Evolutionary conservation across 2,797 vertebrate species (phyloP), one percentile per base, ranked within the genome.

Genomic region (Bradypodion ventrale): DNA sequence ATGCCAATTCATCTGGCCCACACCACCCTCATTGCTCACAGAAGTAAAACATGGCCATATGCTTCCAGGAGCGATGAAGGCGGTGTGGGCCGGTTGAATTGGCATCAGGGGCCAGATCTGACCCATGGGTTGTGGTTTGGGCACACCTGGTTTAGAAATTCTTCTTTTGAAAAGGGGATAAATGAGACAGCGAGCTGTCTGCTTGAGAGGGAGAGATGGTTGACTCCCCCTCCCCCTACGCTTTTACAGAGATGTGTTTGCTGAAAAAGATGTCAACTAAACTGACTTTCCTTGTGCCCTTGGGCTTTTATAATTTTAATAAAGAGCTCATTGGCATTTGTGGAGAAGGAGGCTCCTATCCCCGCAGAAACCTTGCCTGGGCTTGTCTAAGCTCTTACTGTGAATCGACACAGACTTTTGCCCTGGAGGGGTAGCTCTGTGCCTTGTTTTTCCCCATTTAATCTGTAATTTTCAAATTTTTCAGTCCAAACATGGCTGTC

Each of bases 241-340:
- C 52, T 15, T 19, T 15, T 56, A 56, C 52, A 56, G 19, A 16
- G 15, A 56, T 56, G 52, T 21, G 52, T 56, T 15, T 56, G 52
- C 52, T 78, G 69, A 35, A 63, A 65, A 88, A 85, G 78, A 85
- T 83, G 59, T 89, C 85, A 75, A 78, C 49, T 85, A 81, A 89
- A 87, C 40, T 74, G 52, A 13, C 63, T 75, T 59, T 69, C 19
- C 19, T 13, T 25, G 13, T n/a, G 12, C 42, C 65, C 0, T 19
- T 82, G 68, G 0, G 29, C 74, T 87, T 79, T 70, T 87, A 0
- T 69, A 77, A 37, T 44, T 83, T 37, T 29, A 68, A 73, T 62
- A 85, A 42, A 1, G 29, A 32, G 66, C 27, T 78, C 82, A 59
- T 7, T 21, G 75, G 42, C 62, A 87, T 0, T 6, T 77, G 59